Conservation (phyloP, 23 tunicate species). For the Styela clava region DNA sequence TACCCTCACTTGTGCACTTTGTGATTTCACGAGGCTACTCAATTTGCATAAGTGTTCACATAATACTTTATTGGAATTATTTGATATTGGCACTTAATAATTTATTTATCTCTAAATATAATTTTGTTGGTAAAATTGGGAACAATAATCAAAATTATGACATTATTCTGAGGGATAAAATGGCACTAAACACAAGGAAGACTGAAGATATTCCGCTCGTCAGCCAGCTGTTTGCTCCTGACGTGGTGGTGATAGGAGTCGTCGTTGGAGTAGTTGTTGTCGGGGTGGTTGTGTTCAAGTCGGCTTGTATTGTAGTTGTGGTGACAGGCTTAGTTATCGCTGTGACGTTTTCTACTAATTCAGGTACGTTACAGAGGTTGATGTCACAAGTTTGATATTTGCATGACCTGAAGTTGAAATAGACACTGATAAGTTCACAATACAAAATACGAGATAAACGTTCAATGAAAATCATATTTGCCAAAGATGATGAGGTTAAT, state of each 20-base stretch:
- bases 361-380: constrained; percentile 13
- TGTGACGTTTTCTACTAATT: not conserved
- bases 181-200: not conserved
- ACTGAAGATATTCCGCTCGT: not conserved
- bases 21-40: too few relatives aligned
- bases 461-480: too few relatives aligned
- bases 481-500: too few relatives aligned
- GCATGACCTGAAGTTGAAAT: constrained; percentile 9
- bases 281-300: not conserved
- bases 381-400: not conserved
- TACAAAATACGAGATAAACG: too few relatives aligned
- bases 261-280: not conserved
- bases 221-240: not conserved
- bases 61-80: too few relatives aligned
- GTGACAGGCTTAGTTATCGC: constrained; percentile 8
- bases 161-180: not conserved
- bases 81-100: too few relatives aligned
- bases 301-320: not conserved
- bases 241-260: not conserved
- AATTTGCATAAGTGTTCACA: too few relatives aligned
- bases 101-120: too few relatives aligned
- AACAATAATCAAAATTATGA: too few relatives aligned
- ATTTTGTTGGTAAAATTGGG: too few relatives aligned
- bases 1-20: too few relatives aligned
- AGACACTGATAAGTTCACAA: too few relatives aligned